A percentile compares a stretch with the other conserved stretches of the same genome.
Conservation (phyloP, 2,113 vertebrate species). For the Anthoscopus minutus region DNA sequence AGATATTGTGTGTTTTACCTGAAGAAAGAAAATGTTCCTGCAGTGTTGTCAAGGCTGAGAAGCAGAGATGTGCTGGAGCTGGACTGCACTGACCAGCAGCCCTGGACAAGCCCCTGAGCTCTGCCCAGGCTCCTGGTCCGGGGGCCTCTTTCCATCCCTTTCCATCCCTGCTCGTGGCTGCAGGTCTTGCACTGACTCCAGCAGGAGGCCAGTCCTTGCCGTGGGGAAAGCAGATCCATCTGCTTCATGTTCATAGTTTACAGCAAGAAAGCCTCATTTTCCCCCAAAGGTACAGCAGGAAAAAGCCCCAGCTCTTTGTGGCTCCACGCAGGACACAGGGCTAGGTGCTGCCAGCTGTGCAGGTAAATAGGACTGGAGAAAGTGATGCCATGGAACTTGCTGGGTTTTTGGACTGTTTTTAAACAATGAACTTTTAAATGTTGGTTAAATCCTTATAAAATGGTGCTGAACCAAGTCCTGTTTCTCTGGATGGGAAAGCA, state of each 20-base stretch:
- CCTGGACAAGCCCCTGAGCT: rapidly evolving
- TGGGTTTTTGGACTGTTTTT: neutral
- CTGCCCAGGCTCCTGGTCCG: neutral
- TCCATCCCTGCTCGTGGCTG: neutral
- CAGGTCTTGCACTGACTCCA: neutral
- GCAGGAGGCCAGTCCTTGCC: neutral
- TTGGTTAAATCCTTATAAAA: neutral
- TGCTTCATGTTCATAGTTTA: neutral
- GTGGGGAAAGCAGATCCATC: neutral
- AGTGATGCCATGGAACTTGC: neutral
- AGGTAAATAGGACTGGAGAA: neutral
- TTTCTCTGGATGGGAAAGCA: neutral
- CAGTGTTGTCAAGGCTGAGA: neutral
- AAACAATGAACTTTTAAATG: neutral
- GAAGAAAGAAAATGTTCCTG: neutral
- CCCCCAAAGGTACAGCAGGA: neutral
- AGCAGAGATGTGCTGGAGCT: neutral
- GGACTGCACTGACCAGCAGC: neutral
- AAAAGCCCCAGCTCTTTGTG: neutral
- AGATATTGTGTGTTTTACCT: neutral
- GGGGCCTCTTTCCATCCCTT: neutral
- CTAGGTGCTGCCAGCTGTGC: neutral
- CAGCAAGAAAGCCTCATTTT: neutral
- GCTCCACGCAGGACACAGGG: neutral
- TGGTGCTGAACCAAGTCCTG: neutral